These are phyloP conservation scores for Meandrusa payeni DNA, from an alignment of 2,888 invertebrate species.

Conservation along the genomic window DNA sequence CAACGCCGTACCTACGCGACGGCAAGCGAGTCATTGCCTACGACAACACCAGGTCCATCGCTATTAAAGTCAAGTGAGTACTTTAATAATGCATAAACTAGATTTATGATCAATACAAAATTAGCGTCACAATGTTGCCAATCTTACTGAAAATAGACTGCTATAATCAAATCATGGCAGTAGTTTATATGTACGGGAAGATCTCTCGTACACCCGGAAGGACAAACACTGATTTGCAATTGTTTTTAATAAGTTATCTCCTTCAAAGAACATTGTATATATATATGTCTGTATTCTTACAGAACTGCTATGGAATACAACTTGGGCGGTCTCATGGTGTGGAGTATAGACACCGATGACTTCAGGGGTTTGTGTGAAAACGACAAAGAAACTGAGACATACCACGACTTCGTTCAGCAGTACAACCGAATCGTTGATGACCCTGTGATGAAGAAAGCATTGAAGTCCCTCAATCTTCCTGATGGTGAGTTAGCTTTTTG, in stretches of 20 bases:
- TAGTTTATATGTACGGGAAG: too few relatives aligned
- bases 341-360: constrained; percentile 95
- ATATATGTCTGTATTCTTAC: constrained; percentile 51
- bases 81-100: too few relatives aligned
- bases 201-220: too few relatives aligned
- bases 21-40: constrained; percentile 86
- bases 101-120: too few relatives aligned
- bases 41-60: constrained; percentile 88
- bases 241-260: too few relatives aligned
- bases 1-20: constrained; percentile 82
- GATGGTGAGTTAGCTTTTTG: too few relatives aligned
- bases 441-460: constrained; percentile 50
- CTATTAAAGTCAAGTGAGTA: constrained; percentile 84
- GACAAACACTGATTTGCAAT: too few relatives aligned
- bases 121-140: too few relatives aligned
- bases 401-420: constrained; percentile 64
- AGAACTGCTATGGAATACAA: constrained; percentile 83
- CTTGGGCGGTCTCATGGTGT: constrained; percentile 91
- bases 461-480: constrained; percentile 53
- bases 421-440: constrained; percentile 50
- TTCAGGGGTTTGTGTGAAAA: constrained; percentile 85
- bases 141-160: too few relatives aligned
- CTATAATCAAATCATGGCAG: too few relatives aligned
- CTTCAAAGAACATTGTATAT: too few relatives aligned
- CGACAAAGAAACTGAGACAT: constrained; percentile 63